Evolutionary conservation across 37 sponge, comb jelly and placozoan genomes (phyloP), one percentile per base, ranked within the genome.

Genomic region (Geodia barretti): DNA sequence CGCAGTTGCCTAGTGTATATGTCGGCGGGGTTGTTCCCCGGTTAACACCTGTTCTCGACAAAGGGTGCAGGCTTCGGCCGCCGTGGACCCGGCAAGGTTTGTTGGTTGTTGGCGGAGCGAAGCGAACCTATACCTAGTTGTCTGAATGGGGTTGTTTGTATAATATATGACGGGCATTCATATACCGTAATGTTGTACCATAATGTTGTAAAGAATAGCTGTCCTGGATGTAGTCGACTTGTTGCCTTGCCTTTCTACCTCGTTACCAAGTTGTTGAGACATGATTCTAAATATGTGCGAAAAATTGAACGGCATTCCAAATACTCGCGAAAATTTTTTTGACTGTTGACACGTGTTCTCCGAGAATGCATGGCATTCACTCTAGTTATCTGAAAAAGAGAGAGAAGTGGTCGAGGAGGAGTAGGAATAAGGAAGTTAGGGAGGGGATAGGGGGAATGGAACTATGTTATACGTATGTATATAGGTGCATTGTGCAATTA

Each of bases 31-130:
- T 33, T 39, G 77, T 31, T 75, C 89, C 61, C 66, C 88, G n/a
- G 68, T 88, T 37, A 84, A 79, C 39, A 92, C 81, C 11, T 92
- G 93, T 61, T 76, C 85, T 39, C 79, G 88, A 43, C 88, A 85
- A 70, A 92, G 88, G 28, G 74, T 76, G n/a, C 62, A 70, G 31
- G 78, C 75, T 14, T 70, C 93, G n/a, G 76, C 84, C 30, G 64
- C 63, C 1, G 47, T 92, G 9, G 67, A 92, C 40, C 70, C 93
- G 54, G 69, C 7, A 4, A 69, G 84, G 75, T 89, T 92, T 11
- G 5, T 5, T 74, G 39, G 42, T 25, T 65, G 8, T 24, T 65
- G 11, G 60, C 17, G 17, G 19, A 20, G 9, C 26, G 26, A 62
- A 28, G 9, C 9, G 26, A 62, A 3, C 3, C 26, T n/a, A 62